Evolutionary conservation across 2,888 invertebrate species (phyloP), one percentile per base, ranked within the genome.

Genomic region (Danaus chrysippus): DNA sequence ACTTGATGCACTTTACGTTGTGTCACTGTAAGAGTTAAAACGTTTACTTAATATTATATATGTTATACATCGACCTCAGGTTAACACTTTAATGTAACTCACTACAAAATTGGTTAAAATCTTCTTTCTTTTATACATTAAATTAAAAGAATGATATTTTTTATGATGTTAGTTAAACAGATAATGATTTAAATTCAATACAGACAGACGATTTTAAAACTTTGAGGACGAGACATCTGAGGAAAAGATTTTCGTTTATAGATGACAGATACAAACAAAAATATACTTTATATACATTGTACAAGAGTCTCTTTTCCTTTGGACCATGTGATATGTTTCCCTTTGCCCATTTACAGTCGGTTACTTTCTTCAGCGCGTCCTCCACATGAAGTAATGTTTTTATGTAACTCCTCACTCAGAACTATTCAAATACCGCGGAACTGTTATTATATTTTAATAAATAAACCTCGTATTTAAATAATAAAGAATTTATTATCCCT

Each of bases 361-460:
- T 64, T 66, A 67, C 70, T 70, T 70, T 71, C 71, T 68, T 65
- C 58, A 67, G 70, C 71, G 65, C 68, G 71, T 71, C 72, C 72
- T 73, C 72, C 65, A 67, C 63, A 49, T 46, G 46, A 49, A 49
- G 49, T 17, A 49, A 49, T 49, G 49, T 49, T 49, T 17, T 49
- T 49, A 49, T 49, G 10, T 49, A 49, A 49, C 17, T 49, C 49
- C 17, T 17, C 17, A 49, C 17, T 17, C 10, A 49, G 49, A 49
- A 17, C 11, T 49, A 49, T 49, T 49, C 17, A 17, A 17, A 17
- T 49, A 17, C 15, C 11, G 17, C 17, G 49, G 15, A n/a, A 17
- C 1, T 46, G 17, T 17, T 17, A 46, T 10, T n/a, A 17, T 11
- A 6, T 17, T 15, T 49, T 49, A 17, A 49, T 49, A 49, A 17